phyloP scores from a whole-genome alignment of 1,140 invertebrate species.

The Mamestra configurata region DNA sequence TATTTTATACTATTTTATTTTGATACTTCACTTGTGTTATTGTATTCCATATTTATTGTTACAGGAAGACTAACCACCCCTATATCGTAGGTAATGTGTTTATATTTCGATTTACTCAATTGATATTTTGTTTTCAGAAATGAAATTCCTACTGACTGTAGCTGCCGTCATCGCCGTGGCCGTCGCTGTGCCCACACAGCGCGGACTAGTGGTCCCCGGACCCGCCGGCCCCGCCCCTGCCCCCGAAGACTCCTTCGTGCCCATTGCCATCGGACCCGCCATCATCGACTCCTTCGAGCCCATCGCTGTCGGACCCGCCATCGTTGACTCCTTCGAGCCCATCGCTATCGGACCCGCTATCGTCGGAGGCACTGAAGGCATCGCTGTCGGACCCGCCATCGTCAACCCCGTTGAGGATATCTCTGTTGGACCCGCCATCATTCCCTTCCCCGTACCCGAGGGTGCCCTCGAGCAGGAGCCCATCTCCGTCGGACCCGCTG shows the following conservation, averaged over 20 bases:
- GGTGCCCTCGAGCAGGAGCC: too few relatives aligned
- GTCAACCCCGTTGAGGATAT: not conserved
- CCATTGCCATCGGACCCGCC: constrained; percentile 53
- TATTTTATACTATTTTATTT: too few relatives aligned
- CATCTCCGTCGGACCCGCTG: constrained; percentile 50
- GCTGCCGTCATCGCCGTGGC: constrained; percentile 65
- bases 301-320: constrained; percentile 53
- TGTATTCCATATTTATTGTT: too few relatives aligned
- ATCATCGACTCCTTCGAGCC: constrained; percentile 53
- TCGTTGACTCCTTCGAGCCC: constrained; percentile 48
- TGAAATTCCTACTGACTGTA: constrained; percentile 63
- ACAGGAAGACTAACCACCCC: too few relatives aligned
- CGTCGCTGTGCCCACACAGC: constrained; percentile 59
- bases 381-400: constrained; percentile 51
- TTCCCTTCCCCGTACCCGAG: too few relatives aligned
- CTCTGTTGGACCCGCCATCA: too few relatives aligned
- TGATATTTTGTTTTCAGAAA: constrained; percentile 46
- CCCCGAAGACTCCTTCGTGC: constrained; percentile 32
- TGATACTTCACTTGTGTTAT: too few relatives aligned
- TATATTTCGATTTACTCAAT: not conserved
- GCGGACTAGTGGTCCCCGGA: constrained; percentile 44
- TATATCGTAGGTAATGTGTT: too few relatives aligned
- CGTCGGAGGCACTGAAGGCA: constrained; percentile 43
- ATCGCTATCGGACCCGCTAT: constrained; percentile 52
- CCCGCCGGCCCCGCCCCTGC: constrained; percentile 53